Base-by-base conservation (phyloP, 2,113 vertebrate genomes). In the Poeciliopsis prolifica region DNA sequence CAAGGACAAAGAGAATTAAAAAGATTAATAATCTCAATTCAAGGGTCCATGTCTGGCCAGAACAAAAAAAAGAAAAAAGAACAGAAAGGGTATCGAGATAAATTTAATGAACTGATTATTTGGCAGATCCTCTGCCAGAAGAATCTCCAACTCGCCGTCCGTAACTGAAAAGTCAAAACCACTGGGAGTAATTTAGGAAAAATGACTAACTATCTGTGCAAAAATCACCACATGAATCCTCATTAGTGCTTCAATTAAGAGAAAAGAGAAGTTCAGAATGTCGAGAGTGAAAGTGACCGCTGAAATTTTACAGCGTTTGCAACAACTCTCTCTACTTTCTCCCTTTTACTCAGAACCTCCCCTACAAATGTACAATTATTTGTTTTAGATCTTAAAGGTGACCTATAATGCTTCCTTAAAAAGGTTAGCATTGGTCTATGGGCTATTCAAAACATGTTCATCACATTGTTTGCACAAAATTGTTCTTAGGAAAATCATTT, bases 1-100 rank as follows among this genome's bases (percentile, higher is more conserved):
- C 24, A 29, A 19, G 13, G 13, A 74, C 26, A 77, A 78, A 33
- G n/a, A 72, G 67, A 17, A 63, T 51, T 14, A 33, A 40, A 74
- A 10, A 77, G 77, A 84, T 77, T 13, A 84, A 87, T 80, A 31
- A 80, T 51, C 60, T 82, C 1, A 84, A 79, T 82, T 69, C 7
- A 51, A 3, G 13, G 1, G 30, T 71, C 64, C 9, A 51, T 63
- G 68, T 62, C 24, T 58, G 40, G 31, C 66, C 65, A 79, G 60
- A 69, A 12, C n/a, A 66, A 81, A 68, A 51, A 22, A 29, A 22
- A 42, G 31, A 13, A 1, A 5, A 15, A 37, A 68, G 44, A 30
- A 65, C 0, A 63, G 33, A 81, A 70, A 76, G 31, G 15, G n/a
- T 67, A 63, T 80, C 72, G 73, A 78, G 61, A 40, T 9, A 10